Evolutionary conservation across 1,140 invertebrate species (phyloP).

Genomic region (Aricia agestis): DNA sequence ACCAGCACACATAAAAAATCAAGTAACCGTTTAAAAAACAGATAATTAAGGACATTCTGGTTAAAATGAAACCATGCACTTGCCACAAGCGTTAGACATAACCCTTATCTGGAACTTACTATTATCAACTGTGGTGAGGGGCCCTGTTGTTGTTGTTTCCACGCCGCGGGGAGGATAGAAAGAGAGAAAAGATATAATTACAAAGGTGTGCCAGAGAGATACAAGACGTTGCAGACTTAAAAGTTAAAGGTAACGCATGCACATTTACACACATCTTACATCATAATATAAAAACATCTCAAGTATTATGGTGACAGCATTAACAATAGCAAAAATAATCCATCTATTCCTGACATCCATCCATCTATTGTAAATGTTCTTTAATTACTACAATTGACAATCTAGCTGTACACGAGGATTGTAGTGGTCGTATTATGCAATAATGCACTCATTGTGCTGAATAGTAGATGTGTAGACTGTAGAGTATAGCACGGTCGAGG

Average conservation of each 20-base stretch:
- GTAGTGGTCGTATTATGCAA: no score
- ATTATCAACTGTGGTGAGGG: constrained; percentile 73
- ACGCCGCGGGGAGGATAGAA: constrained; percentile 37
- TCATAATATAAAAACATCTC: no score
- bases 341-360: no score
- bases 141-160: constrained; percentile 53
- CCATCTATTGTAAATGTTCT: no score
- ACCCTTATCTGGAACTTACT: constrained; percentile 56
- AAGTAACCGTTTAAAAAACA: not conserved
- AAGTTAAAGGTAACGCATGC: constrained; percentile 8
- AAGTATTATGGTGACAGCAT: no score
- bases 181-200: constrained; percentile 54
- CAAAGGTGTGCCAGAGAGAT: constrained; percentile 30
- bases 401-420: no score
- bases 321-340: no score
- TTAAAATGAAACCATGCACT: not conserved
- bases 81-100: constrained; percentile 21
- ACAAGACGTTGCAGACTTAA: not conserved
- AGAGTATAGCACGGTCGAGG: no score
- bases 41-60: not conserved
- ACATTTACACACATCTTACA: not conserved
- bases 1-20: not conserved
- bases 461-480: no score
- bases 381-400: no score
- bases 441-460: no score